phyloP scores from a whole-genome alignment of 92 coral and sea anemone genomes.

The Nematostella vectensis region DNA sequence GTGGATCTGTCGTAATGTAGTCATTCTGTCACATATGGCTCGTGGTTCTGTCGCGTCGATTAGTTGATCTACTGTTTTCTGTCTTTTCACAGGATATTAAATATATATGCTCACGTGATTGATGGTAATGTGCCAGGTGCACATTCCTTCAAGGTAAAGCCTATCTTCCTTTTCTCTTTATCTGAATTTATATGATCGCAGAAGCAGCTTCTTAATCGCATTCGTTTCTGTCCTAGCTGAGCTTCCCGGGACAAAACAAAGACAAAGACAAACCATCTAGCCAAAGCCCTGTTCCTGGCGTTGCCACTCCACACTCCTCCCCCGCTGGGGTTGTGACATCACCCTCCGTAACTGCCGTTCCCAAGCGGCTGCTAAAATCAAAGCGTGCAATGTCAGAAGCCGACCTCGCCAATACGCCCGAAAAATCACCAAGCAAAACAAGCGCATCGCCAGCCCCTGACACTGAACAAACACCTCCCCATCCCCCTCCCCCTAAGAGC shows the following conservation, averaged over 20 bases:
- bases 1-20: too few relatives aligned
- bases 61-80: too few relatives aligned
- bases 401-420: slow-evolving; percentile 42
- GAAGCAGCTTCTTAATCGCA: too few relatives aligned
- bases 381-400: slow-evolving; percentile 83
- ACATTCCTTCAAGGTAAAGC: slow-evolving; percentile 70
- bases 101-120: slow-evolving; percentile 74
- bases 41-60: too few relatives aligned
- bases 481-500: slow-evolving; percentile 66
- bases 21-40: too few relatives aligned
- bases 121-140: slow-evolving; percentile 75
- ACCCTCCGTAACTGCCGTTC: slow-evolving; percentile 47
- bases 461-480: slow-evolving; percentile 49
- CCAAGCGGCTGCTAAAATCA: slow-evolving; percentile 80
- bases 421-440: slow-evolving; percentile 52
- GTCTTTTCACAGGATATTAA: slow-evolving; percentile 52
- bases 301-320: slow-evolving; percentile 63
- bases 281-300: slow-evolving; percentile 58
- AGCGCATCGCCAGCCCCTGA: slow-evolving; percentile 53
- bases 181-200: too few relatives aligned
- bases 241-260: slow-evolving; percentile 83
- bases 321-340: slow-evolving; percentile 38
- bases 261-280: slow-evolving; percentile 54
- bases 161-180: too few relatives aligned
- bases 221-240: slow-evolving; percentile 44